Base-by-base conservation (phyloP, 2,888 invertebrate genomes). In the Lepidonotus clava region DNA sequence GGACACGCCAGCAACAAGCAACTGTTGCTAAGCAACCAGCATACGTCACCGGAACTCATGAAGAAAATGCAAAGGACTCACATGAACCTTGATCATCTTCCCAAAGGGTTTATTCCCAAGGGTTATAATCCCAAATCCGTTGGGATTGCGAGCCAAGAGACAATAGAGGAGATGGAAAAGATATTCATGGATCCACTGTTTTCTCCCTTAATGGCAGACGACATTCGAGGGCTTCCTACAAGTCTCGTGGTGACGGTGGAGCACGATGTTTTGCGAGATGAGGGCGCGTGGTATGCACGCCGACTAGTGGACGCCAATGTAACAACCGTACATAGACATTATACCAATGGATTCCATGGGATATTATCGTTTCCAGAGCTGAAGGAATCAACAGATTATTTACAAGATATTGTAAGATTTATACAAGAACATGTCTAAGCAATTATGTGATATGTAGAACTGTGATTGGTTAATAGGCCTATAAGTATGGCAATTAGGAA, bases 231-330 rank as follows among this genome's bases (percentile, higher is more conserved):
- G 11, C 88, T 93, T 61, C 93, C 94, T 0, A 90, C 91, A 41
- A 91, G 94, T 2, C 93, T 93, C 86, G 90, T 94, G 76, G 90
- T 93, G 21, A 94, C 94, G n/a, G 92, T 93, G 46, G 93, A 94
- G 83, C 93, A 92, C 88, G 94, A 94, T 87, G 92, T 94, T 4
- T 91, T 94, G 18, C 89, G 94, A 8, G 94, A 94, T 88, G 94
- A 94, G 87, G 93, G 92, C 14, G 88, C 93, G 5, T 92, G 94
- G 92, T 94, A 94, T 87, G 92, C 92, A 0, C 89, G 92, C 53
- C 89, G 94, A 86, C 89, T 94, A 76, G 87, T 90, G 87, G 91
- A 91, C 40, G 89, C 88, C 21, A 91, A 90, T 0, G 91, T 92
- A 8, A 91, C 92, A 36, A 92, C 92, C 0, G 91, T 91, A 40